Evolutionary conservation across 2,797 vertebrate species (phyloP), one percentile per base, ranked within the genome.

Genomic region (Alauda arvensis): DNA sequence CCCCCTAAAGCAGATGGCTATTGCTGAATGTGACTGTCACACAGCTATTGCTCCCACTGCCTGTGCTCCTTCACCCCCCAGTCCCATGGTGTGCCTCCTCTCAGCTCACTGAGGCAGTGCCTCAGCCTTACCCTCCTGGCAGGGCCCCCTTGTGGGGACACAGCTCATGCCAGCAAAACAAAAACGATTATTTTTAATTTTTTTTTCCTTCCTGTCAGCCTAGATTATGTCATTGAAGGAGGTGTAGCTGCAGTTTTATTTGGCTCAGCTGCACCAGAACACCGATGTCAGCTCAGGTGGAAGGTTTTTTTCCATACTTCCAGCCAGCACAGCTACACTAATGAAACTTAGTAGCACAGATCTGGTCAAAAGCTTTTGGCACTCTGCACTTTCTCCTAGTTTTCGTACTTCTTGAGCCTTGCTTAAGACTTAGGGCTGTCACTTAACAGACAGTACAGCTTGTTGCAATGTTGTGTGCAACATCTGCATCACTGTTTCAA

Each of bases 181-280:
- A 83, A 65, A 34, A 43, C 8, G 0, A 15, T 2, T 14, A 21
- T 63, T 46, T 62, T 28, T 20, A 8, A 6, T 0, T 2, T 31
- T 53, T 29, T 65, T 72, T 52, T 19, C 31, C 40, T 63, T 63
- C 40, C 89, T 76, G 83, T 92, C 90, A 85, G 90, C 60, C 21
- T 75, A 85, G 83, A 91, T 93, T 95, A 87, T 94, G 85, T 89
- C 87, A 81, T 3, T 43, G 87, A 90, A 90, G 67, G 83, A 85
- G 85, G 87, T 87, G 83, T 83, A 94, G 92, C 90, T 83, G 85
- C 89, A 91, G 85, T 7, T 85, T 84, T 89, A 59, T 83, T 85
- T 89, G 85, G 85, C 91, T 93, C 71, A 90, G 83, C 87, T 61
- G 77, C 77, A 87, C 31, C 39, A 87, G 69, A 77, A 37, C 53